Percentiles rank a stretch among this genome's conserved stretches.
phyloP scores from a whole-genome alignment of 1,140 invertebrate species.

The Heliconius himera region DNA sequence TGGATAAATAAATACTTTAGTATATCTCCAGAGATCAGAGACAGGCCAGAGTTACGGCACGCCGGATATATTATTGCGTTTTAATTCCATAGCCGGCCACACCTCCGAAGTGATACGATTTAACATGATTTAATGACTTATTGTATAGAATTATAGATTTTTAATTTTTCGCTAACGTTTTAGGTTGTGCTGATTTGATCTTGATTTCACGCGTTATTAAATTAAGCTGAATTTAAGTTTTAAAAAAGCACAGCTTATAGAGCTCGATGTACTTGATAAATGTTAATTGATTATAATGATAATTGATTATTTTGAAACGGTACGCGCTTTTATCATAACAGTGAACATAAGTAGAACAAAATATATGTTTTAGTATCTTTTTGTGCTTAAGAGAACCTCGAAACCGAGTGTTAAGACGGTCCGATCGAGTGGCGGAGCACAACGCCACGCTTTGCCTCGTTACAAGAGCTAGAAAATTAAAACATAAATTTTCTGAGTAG shows the following conservation, averaged over 20 bases:
- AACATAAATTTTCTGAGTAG: too few species aligned
- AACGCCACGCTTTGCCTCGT: too few species aligned
- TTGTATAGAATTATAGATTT: conserved; percentile 43
- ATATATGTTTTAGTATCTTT: too few species aligned
- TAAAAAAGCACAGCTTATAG: neutral
- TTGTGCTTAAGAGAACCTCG: too few species aligned
- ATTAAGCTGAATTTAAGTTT: neutral
- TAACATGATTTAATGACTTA: conserved; percentile 71
- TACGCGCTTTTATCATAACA: too few species aligned
- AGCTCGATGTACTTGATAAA: too few species aligned
- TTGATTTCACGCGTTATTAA: conserved; percentile 23
- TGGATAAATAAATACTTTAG: conserved; percentile 80
- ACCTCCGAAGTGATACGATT: conserved; percentile 68
- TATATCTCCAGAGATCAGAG: conserved; percentile 72
- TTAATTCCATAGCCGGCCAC: conserved; percentile 72
- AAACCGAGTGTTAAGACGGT: too few species aligned
- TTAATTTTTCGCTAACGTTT: neutral
- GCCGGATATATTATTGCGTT: conserved; percentile 76
- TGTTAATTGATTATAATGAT: too few species aligned
- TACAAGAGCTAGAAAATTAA: too few species aligned
- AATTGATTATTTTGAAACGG: too few species aligned
- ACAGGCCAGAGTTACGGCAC: conserved; percentile 73
- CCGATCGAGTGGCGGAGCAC: too few species aligned
- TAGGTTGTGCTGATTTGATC: conserved; percentile 14
- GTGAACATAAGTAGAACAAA: too few species aligned